A percentile compares a stretch with the other conserved stretches of the same genome.
Conservation (phyloP, 2,888 invertebrate genomes). For the Coremacera marginata region DNA sequence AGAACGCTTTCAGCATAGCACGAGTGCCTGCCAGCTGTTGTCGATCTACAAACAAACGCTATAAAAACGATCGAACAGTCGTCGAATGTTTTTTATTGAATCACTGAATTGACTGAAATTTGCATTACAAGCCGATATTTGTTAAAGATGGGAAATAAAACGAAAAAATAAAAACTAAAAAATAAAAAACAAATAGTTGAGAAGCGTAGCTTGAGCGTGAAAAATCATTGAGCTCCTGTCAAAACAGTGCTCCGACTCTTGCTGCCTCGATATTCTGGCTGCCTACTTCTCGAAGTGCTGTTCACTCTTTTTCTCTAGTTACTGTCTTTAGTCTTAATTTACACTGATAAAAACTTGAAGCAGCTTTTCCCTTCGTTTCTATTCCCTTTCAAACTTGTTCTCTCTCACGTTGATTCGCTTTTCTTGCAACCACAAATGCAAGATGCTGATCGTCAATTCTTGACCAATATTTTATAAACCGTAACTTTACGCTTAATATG, state of each 20-base stretch:
- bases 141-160: not conserved
- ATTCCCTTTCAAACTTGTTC: too few species aligned
- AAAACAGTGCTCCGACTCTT: not conserved
- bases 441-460: too few species aligned
- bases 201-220: not conserved
- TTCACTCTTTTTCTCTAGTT: not conserved
- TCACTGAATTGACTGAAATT: conserved; percentile 13
- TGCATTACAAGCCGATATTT: conserved; percentile 9
- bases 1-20: not conserved
- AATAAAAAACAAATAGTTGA: not conserved
- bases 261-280: not conserved
- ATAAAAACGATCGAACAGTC: not conserved
- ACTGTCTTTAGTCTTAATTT: not conserved
- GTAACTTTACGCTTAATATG: too few species aligned
- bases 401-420: too few species aligned
- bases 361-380: too few species aligned
- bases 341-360: not conserved
- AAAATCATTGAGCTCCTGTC: not conserved
- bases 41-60: not conserved
- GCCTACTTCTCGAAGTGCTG: not conserved
- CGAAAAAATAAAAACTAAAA: not conserved
- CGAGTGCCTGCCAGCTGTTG: not conserved
- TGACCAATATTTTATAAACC: too few species aligned
- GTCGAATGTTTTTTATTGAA: conserved; percentile 17
- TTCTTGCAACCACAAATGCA: too few species aligned